Percentiles rank a stretch among this genome's conserved stretches.
phyloP scores from a whole-genome alignment of 2,797 vertebrate genomes.

The Petrocephalus schoutedeni region DNA sequence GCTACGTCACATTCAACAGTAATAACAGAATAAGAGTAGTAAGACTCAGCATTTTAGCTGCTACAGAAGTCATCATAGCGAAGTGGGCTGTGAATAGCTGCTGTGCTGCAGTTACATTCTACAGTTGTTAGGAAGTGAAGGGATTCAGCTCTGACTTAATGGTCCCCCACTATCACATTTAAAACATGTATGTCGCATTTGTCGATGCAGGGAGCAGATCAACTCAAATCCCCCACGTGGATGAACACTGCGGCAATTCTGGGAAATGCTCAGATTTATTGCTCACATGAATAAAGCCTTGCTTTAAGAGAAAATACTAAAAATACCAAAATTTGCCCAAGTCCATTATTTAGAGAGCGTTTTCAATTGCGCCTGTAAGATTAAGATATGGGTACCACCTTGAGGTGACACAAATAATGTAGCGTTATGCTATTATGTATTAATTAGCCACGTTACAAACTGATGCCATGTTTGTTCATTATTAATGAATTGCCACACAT shows the following conservation, averaged over 20 bases:
- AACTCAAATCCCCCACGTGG: not conserved
- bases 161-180: not conserved
- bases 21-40: not conserved
- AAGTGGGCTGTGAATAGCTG: not conserved
- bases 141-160: not conserved
- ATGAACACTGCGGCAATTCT: not conserved
- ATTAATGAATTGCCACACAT: no score
- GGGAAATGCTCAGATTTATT: not conserved
- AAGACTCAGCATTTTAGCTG: not conserved
- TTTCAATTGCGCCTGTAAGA: not conserved
- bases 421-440: no score
- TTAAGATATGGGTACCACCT: not conserved
- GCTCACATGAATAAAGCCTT: not conserved
- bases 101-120: not conserved
- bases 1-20: not conserved
- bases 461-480: no score
- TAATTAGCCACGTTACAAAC: no score
- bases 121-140: not conserved
- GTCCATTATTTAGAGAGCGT: not conserved
- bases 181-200: slow-evolving; percentile 1
- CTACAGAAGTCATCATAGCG: not conserved
- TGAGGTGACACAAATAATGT: no score
- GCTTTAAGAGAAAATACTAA: not conserved
- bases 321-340: not conserved
- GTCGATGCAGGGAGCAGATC: not conserved